Percentiles rank a stretch among this genome's conserved stretches.
Evolutionary conservation across 2,888 invertebrate genomes (phyloP).

Genomic region (Lasioglossum villosulum): DNA sequence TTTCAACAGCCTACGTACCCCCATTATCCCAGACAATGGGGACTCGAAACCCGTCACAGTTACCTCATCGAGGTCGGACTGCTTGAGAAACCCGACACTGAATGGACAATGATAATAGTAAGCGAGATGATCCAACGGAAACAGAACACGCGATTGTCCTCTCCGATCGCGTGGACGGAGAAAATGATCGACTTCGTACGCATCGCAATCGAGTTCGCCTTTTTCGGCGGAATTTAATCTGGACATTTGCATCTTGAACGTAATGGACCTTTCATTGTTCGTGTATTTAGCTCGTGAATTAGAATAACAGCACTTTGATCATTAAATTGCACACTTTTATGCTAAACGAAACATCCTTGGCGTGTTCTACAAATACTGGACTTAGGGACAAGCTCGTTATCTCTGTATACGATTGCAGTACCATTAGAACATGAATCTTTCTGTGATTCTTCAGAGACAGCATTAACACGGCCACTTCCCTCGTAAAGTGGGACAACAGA

Average conservation of each 20-base stretch:
- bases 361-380: not conserved
- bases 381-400: not conserved
- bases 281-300: not conserved
- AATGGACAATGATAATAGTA: constrained; percentile 11
- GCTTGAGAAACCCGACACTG: constrained; percentile 52
- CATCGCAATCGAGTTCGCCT: not conserved
- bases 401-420: not conserved
- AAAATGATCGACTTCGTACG: not conserved
- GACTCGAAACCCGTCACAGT: constrained; percentile 32
- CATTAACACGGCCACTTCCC: not conserved
- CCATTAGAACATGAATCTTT: not conserved
- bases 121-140: constrained; percentile 13
- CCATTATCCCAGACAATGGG: constrained; percentile 58
- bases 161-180: not conserved
- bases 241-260: not conserved
- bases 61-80: constrained; percentile 62
- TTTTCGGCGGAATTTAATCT: too few relatives aligned
- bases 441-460: not conserved
- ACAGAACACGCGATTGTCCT: constrained; percentile 21
- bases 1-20: constrained; percentile 41
- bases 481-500: not conserved
- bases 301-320: not conserved
- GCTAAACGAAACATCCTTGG: not conserved
- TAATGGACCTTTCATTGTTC: not conserved
- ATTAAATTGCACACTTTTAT: not conserved